phyloP scores from a whole-genome alignment of 1,140 invertebrate genomes.

The Apis florea region DNA sequence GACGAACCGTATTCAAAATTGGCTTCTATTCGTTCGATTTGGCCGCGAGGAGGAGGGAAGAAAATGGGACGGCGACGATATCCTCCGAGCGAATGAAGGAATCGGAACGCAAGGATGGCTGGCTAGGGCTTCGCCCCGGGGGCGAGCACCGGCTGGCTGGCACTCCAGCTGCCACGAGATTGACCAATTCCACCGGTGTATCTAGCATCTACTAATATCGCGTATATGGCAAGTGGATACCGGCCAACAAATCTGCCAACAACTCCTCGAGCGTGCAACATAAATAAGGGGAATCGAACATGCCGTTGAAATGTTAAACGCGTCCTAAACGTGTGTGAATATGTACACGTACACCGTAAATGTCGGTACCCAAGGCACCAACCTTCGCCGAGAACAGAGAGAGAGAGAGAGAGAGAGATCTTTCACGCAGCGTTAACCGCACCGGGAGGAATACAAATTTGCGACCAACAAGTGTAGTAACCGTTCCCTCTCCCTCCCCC shows the following conservation, averaged over 20 bases:
- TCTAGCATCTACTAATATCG: conserved; percentile 65
- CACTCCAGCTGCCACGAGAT: conserved; percentile 48
- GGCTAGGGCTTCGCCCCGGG: conserved; percentile 49
- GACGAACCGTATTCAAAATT: too few relatives aligned
- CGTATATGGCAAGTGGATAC: conserved; percentile 57
- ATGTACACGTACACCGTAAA: conserved; percentile 39
- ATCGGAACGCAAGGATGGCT: conserved; percentile 39
- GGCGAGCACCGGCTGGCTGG: conserved; percentile 24
- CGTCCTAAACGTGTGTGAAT: conserved; percentile 58
- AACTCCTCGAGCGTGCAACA: conserved; percentile 39
- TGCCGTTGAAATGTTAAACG: conserved; percentile 64
- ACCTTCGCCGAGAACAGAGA: conserved; percentile 32
- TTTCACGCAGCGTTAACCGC: conserved; percentile 45
- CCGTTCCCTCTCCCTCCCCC: conserved; percentile 11
- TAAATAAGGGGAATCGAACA: conserved; percentile 63
- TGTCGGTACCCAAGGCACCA: conserved; percentile 47
- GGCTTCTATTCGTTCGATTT: too few relatives aligned
- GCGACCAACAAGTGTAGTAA: conserved; percentile 14
- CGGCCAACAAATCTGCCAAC: conserved; percentile 57
- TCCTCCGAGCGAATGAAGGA: conserved; percentile 10
- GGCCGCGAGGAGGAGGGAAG: background rate
- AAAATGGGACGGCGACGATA: conserved; percentile 20
- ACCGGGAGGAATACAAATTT: conserved; percentile 58
- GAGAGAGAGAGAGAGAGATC: conserved; percentile 6
- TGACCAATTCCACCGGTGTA: conserved; percentile 62